Evolutionary conservation across 2,113 vertebrate genomes (phyloP), one percentile per base, ranked within the genome.

Genomic region (Myocastor coypus): DNA sequence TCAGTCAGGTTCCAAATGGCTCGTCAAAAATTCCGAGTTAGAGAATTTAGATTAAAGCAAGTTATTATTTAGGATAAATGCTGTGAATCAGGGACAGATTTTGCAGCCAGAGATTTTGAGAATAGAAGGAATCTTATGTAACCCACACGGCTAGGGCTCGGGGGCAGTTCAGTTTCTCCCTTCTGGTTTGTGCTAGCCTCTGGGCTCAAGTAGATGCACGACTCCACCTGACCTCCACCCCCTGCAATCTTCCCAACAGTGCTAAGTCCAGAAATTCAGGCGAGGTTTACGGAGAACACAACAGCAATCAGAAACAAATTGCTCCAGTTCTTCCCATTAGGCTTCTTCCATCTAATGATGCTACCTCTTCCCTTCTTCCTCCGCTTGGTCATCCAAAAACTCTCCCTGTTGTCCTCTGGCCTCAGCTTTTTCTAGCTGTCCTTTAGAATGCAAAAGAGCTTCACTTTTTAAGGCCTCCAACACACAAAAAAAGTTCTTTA

Each of bases 11-110:
- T 89, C 81, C 87, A 96, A 97, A 89, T 94, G 83, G 57, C 89
- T 96, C 93, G 92, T 93, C 75, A 89, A 78, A 94, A 97, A 92
- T 92, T 94, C 93, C 87, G 85, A 96, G 82, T 83, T 96, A 80
- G 40, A 94, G 37, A 84, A 92, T 95, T 96, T 75, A 91, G 78
- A 94, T 91, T 94, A 71, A 96, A 97, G 68, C 64, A 55, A 96
- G 88, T 55, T 92, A 73, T 88, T 92, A 90, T 94, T 95, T 71
- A 75, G 24, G 78, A 77, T 89, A 86, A 92, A 71, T 83, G 71
- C 68, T 87, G 22, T 73, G 34, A 94, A 95, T 69, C 42, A 63
- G 55, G 52, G 46, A n/a, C 34, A 94, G 24, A 83, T 64, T 86
- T 92, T 77, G 46, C 40, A 95, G 85, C 26, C 42, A 61, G 59